Percentiles rank a stretch among this genome's conserved stretches.
Conservation (phyloP, 2,888 invertebrate genomes). For the Sycophila texana region DNA sequence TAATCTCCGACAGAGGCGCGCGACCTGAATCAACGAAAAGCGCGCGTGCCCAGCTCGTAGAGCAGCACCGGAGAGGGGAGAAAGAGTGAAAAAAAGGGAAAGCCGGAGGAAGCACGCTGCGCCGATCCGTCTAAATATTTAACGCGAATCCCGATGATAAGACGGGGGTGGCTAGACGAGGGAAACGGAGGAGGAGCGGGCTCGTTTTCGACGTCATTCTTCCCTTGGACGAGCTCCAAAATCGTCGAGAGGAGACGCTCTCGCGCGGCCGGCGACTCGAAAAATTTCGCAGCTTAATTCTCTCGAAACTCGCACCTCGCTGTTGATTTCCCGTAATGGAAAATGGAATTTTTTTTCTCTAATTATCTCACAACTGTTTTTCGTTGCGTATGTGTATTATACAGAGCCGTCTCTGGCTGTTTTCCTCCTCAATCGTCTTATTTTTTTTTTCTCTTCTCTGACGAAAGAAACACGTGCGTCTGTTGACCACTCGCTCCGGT, state of each 20-base stretch:
- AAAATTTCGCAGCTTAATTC: too few relatives aligned
- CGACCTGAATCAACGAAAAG: constrained; percentile 9
- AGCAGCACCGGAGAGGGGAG: too few relatives aligned
- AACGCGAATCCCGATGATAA: constrained; percentile 38
- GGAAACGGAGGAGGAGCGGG: constrained; percentile 10
- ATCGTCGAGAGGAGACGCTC: constrained; percentile 32
- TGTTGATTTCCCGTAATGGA: too few relatives aligned
- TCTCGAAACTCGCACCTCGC: too few relatives aligned
- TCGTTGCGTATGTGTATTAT: too few relatives aligned
- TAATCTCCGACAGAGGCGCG: not conserved
- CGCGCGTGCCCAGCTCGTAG: not conserved
- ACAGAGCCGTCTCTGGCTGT: too few relatives aligned
- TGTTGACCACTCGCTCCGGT: too few relatives aligned
- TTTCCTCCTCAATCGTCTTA: too few relatives aligned
- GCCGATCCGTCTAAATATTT: constrained; percentile 46
- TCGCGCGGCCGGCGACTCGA: not conserved
- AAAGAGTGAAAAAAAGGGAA: not conserved
- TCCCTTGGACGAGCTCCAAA: constrained; percentile 53
- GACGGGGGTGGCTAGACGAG: not conserved
- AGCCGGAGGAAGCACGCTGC: not conserved
- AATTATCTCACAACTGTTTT: too few relatives aligned
- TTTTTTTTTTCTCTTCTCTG: too few relatives aligned
- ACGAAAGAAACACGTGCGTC: too few relatives aligned
- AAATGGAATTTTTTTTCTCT: too few relatives aligned
- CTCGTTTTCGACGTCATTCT: constrained; percentile 47